phyloP scores from a whole-genome alignment of 2,797 vertebrate species.

The Meriones psammophilus region DNA sequence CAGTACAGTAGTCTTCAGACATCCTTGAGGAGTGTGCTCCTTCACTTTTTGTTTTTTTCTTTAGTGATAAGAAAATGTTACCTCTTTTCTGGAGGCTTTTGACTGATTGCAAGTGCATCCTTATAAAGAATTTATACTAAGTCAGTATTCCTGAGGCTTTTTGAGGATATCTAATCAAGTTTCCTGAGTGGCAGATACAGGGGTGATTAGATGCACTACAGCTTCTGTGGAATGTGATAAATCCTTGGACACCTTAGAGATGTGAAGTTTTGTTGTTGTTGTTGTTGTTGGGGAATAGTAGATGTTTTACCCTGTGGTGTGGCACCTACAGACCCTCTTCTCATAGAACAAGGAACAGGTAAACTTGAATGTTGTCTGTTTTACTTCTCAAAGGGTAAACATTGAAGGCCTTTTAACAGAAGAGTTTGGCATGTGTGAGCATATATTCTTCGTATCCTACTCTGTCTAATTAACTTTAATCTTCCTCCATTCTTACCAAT shows the following conservation, averaged over 20 bases:
- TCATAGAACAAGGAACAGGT: not conserved
- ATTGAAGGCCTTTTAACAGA: not conserved
- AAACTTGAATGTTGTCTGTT: not conserved
- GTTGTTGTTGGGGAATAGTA: not conserved
- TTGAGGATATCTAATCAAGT: not conserved
- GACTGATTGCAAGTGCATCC: not conserved
- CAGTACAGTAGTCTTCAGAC: not conserved
- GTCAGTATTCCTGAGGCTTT: not conserved
- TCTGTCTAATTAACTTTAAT: not conserved
- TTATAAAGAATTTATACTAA: not conserved
- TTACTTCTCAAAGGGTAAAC: not conserved
- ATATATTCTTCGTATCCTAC: not conserved
- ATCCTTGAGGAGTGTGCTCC: not conserved
- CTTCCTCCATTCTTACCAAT: not conserved
- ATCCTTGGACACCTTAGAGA: not conserved
- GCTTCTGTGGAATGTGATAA: not conserved
- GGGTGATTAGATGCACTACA: not conserved
- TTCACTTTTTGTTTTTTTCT: not conserved
- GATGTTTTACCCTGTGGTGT: not conserved
- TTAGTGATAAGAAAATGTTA: not conserved
- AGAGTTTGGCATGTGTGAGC: not conserved
- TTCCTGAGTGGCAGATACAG: not conserved
- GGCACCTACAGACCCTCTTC: not conserved
- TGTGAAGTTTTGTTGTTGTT: not conserved
- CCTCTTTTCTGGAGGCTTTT: not conserved